phyloP scores from a whole-genome alignment of 2,888 invertebrate genomes.

The Leptarthrus brevirostris region DNA sequence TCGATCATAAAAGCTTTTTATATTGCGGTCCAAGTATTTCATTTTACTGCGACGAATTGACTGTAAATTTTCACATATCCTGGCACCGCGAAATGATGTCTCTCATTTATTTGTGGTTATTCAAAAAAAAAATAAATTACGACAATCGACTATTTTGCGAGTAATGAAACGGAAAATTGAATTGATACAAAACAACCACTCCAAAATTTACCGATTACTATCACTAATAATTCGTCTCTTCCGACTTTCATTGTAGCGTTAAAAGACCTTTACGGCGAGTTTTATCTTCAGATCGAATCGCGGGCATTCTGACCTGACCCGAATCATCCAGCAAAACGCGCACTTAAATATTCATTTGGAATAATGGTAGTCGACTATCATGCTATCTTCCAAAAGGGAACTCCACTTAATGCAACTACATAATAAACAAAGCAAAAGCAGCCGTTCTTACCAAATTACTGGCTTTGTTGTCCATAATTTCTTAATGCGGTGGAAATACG shows the following conservation, averaged over 20 bases:
- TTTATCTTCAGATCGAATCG: slow-evolving; percentile 7
- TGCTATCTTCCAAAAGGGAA: too few relatives aligned
- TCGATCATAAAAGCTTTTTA: too few relatives aligned
- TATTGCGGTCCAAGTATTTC: too few relatives aligned
- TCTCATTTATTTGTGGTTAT: too few relatives aligned
- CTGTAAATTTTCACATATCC: too few relatives aligned
- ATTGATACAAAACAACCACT: too few relatives aligned
- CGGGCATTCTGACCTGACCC: not conserved
- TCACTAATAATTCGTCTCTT: slow-evolving; percentile 7
- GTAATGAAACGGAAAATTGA: too few relatives aligned
- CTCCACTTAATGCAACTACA: not conserved
- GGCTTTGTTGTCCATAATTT: slow-evolving; percentile 2
- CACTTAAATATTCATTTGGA: slow-evolving; percentile 28
- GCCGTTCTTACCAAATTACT: not conserved
- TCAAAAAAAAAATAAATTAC: too few relatives aligned
- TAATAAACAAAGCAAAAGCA: not conserved
- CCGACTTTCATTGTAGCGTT: slow-evolving; percentile 1
- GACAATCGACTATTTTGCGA: too few relatives aligned
- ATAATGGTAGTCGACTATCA: not conserved
- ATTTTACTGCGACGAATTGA: too few relatives aligned
- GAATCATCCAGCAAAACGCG: slow-evolving; percentile 5
- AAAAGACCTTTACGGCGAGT: not conserved
- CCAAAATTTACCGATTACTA: not conserved
- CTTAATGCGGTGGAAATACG: too few relatives aligned
- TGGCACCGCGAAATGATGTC: too few relatives aligned